Conservation (phyloP, 1,140 invertebrate genomes). For the Bombus consobrinus region DNA sequence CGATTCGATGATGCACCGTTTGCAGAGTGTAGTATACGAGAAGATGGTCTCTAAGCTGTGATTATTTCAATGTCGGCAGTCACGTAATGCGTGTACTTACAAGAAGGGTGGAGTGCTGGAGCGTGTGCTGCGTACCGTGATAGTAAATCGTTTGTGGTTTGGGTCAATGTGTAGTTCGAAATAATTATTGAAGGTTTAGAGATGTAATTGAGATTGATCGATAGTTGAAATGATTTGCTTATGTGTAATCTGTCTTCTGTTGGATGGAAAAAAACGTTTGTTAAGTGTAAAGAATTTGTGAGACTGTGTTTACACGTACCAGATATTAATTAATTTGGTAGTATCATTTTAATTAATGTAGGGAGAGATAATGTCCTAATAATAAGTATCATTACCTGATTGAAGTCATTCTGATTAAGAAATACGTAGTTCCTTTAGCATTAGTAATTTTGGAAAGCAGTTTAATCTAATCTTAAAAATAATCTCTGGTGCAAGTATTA, state of each 20-base stretch:
- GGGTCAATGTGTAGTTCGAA: background rate
- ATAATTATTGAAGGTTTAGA: background rate
- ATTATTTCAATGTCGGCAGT: constrained; percentile 33
- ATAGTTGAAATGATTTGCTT: background rate
- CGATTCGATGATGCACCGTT: constrained; percentile 1
- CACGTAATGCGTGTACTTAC: constrained; percentile 14
- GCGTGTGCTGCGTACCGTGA: background rate
- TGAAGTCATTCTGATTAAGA: too few species aligned
- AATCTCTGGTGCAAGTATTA: too few species aligned
- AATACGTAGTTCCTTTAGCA: too few species aligned
- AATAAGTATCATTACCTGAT: too few species aligned
- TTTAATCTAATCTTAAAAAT: too few species aligned
- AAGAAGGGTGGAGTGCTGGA: background rate
- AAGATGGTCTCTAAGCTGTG: background rate
- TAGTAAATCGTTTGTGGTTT: background rate
- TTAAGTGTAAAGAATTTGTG: too few species aligned
- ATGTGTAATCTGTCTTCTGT: background rate
- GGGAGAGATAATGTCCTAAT: too few species aligned
- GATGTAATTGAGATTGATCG: background rate
- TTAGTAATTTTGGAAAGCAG: too few species aligned
- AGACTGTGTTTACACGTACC: too few species aligned
- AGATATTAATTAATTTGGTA: too few species aligned
- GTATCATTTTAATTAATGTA: too few species aligned
- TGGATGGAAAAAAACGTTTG: too few species aligned
- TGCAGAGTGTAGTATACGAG: background rate